Conservation (phyloP, 1,140 invertebrate species). For the Neuroterus valhalla region DNA sequence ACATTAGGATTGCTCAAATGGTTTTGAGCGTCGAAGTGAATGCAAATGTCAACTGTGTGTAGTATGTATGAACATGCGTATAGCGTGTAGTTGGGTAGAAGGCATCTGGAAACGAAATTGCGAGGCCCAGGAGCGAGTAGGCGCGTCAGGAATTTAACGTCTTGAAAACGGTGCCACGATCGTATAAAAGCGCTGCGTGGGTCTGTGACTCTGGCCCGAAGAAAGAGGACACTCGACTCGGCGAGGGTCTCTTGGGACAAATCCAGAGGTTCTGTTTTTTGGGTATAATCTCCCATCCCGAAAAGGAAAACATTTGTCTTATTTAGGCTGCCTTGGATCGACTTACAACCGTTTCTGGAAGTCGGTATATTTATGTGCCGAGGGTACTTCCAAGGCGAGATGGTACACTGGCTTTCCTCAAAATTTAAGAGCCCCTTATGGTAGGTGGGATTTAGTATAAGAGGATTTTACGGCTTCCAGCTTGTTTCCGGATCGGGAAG, state of each 20-base stretch:
- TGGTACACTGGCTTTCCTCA: constrained; percentile 15
- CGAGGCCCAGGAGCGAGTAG: constrained; percentile 38
- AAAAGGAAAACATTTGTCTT: constrained; percentile 29
- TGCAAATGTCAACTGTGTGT: constrained; percentile 19
- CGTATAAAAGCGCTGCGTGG: constrained; percentile 50
- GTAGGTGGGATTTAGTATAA: constrained; percentile 1
- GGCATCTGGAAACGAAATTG: constrained; percentile 29
- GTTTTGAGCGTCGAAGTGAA: constrained; percentile 6
- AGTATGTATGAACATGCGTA: constrained; percentile 20
- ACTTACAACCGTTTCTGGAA: constrained; percentile 26
- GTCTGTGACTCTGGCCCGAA: constrained; percentile 32
- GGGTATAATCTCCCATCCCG: not conserved
- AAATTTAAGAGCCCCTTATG: constrained; percentile 8
- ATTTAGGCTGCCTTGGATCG: not conserved
- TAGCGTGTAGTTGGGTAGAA: not conserved
- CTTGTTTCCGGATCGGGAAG: not conserved
- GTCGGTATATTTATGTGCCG: constrained; percentile 16
- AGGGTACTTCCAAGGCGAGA: not conserved
- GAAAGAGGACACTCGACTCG: not conserved
- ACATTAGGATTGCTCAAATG: constrained; percentile 7
- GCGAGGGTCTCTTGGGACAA: constrained; percentile 20
- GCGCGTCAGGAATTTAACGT: constrained; percentile 49
- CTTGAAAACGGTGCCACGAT: constrained; percentile 43
- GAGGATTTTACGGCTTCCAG: not conserved
- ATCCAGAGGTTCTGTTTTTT: constrained; percentile 20